Evolutionary conservation across 2,113 vertebrate genomes (phyloP), one percentile per base, ranked within the genome.

Genomic region (Oreochromis spilurus): DNA sequence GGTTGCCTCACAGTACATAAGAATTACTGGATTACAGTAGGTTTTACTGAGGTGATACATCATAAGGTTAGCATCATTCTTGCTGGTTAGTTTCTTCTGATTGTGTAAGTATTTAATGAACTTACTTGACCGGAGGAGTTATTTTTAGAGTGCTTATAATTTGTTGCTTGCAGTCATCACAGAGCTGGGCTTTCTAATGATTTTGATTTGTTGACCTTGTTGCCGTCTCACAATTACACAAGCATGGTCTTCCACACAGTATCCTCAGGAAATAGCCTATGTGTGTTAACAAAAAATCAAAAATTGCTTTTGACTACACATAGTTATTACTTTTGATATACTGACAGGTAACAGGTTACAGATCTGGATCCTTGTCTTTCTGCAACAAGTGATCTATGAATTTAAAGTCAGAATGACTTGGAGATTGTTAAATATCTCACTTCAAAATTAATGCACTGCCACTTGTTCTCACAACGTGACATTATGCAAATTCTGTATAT

Each of bases 341-440:
- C 45, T 52, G 2, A 7, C 45, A 52, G 43, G 26, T 52, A 77
- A 1, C 72, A 29, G 53, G 34, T 17, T 70, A 10, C 48, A 85
- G 88, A 88, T 10, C 40, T 72, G 48, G n/a, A 83, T 26, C 29
- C 17, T 4, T 40, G 38, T 60, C 77, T 72, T 77, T 24, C 79
- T 83, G 87, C 91, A 94, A 95, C 91, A 94, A 92, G 93, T 93
- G 88, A 91, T 54, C 83, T 40, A 10, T 36, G 6, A 36, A 55
- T 62, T 55, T 45, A 16, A 2, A 26, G 17, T 16, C 6, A 1
- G n/a, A 82, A 58, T 36, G 55, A 81, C 70, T 55, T 9, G n/a
- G 43, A 52, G 10, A 53, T 67, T 36, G 12, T 40, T 53, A 6
- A 38, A 82, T 58, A 11, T 53, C 9, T 57, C 9, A 14, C 43